Evolutionary conservation across 1,140 invertebrate species (phyloP).

Genomic region (Pomacea maculata): DNA sequence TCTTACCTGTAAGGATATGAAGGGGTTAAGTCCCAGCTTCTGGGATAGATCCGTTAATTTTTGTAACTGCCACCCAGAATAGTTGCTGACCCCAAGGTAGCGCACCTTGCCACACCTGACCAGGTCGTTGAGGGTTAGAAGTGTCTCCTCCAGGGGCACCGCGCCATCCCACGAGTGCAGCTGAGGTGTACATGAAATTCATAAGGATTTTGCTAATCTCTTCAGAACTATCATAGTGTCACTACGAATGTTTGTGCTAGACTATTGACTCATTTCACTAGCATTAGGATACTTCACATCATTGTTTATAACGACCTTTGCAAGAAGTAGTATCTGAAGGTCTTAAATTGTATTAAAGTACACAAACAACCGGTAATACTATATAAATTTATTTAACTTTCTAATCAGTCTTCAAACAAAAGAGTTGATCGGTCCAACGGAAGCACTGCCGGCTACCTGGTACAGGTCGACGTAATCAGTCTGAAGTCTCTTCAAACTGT

Average conservation of each 20-base stretch:
- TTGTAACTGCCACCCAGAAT: conserved; percentile 55
- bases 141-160: conserved; percentile 49
- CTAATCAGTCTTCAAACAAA: no score
- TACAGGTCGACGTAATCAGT: conserved; percentile 9
- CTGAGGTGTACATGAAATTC: conserved; percentile 7
- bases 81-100: conserved; percentile 51
- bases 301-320: no score
- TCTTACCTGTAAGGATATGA: conserved; percentile 43
- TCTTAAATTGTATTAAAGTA: no score
- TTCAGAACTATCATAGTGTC: no score
- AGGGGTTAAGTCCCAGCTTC: conserved; percentile 25
- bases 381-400: no score
- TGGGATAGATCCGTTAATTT: conserved; percentile 38
- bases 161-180: conserved; percentile 47
- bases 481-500: conserved; percentile 5
- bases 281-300: no score
- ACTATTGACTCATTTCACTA: no score
- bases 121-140: conserved; percentile 48
- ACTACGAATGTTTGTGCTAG: no score
- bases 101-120: conserved; percentile 51
- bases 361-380: no score
- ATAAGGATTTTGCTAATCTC: no score
- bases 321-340: no score
- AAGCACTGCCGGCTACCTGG: neutral
- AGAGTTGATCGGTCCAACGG: no score